phyloP scores from a whole-genome alignment of 2,797 vertebrate genomes.

The Pipistrellus nathusii region DNA sequence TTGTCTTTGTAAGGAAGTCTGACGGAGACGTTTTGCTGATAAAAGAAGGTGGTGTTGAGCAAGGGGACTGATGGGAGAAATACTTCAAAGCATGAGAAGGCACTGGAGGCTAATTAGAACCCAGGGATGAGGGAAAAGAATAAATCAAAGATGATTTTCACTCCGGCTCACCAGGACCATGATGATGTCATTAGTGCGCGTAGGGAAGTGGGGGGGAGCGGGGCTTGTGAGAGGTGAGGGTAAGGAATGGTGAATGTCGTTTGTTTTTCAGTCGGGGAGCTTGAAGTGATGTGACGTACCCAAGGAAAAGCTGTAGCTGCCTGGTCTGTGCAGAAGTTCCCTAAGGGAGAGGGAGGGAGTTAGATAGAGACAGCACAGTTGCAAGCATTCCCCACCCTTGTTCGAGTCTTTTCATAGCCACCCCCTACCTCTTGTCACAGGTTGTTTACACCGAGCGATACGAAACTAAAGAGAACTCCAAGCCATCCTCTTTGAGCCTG shows the following conservation, averaged over 20 bases:
- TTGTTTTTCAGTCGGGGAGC: neutral
- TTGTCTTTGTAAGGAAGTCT: neutral
- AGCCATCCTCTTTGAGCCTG: conserved; percentile 28
- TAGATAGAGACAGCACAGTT: neutral
- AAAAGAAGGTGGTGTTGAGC: neutral
- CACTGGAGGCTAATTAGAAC: neutral
- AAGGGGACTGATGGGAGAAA: neutral
- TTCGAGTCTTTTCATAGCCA: neutral
- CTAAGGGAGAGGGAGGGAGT: neutral
- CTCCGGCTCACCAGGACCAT: neutral
- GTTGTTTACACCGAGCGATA: conserved; percentile 72
- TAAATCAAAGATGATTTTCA: neutral
- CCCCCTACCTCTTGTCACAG: conserved; percentile 41
- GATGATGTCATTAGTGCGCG: neutral
- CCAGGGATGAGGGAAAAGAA: neutral
- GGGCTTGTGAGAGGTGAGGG: neutral
- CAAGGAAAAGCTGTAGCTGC: neutral
- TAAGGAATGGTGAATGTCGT: neutral
- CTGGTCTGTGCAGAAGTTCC: neutral
- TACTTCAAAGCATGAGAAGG: neutral
- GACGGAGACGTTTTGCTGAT: neutral
- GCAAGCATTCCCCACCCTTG: neutral
- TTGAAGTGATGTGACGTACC: neutral
- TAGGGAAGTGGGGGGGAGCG: neutral
- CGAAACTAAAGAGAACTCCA: neutral